Base-by-base conservation (phyloP, 1,140 invertebrate genomes). In the Pogonomyrmex californicus region DNA sequence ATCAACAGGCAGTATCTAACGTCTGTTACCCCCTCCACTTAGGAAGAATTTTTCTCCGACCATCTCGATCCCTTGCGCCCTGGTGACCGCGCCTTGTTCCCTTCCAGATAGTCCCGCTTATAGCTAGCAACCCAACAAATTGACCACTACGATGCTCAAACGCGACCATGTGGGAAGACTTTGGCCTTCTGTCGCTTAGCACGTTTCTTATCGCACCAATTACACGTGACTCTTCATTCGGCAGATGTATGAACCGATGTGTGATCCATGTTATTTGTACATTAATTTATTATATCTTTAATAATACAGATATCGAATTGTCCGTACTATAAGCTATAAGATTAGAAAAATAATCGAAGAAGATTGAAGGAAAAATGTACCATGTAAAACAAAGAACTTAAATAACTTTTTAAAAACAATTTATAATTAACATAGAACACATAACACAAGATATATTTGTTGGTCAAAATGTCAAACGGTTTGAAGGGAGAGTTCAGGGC, bases 1-100 rank as follows among this genome's bases (percentile, higher is more conserved):
- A 91, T 91, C 89, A 91, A 90, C 88, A 91, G 88, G 88, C 88
- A 83, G 86, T 58, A 76, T 77, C 76, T 85, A 90, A 85, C 60
- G 51, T 85, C 58, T 82, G 76, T 62, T 51, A 79, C 88, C 75
- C 89, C 89, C 90, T 56, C 89, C 79, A 88, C 60, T 66, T 66
- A 33, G 66, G 66, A 56, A 86, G 51, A 44, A 49, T 78, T 86
- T 86, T 90, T 66, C 81, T 87, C 75, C 41, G 87, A 10, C 14
- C 41, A 4, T 33, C 41, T 75, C 41, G 77, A 1, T 68, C 47
- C 60, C 51, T 83, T 83, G 9, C 33, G 63, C 76, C 76, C 63
- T 79, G 62, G 33, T 6, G 81, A 44, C 70, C 56, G 66, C 56
- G 36, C 58, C 83, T 51, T 49, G 30, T 78, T 56, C 65, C 51